A percentile compares a stretch with the other conserved stretches of the same genome.
phyloP scores from a whole-genome alignment of 2,888 invertebrate genomes.

The Steinernema hermaphroditum region DNA sequence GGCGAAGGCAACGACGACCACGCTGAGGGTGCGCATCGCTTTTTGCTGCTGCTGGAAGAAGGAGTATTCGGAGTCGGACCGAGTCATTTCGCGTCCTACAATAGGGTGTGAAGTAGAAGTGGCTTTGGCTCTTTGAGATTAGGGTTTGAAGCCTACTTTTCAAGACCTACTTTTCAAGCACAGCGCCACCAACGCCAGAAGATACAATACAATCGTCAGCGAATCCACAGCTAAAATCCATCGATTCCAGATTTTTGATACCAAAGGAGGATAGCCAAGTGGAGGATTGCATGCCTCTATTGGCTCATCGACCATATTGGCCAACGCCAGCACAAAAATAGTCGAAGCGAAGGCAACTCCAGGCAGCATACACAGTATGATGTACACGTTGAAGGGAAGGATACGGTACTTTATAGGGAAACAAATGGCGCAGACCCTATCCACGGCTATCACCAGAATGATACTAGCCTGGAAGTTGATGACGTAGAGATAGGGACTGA shows the following conservation, averaged over 20 bases:
- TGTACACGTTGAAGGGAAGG: not conserved
- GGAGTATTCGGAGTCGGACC: not conserved
- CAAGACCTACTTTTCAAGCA: not conserved
- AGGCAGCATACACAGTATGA: not conserved
- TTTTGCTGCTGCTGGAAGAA: not conserved
- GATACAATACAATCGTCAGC: not conserved
- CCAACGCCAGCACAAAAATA: not conserved
- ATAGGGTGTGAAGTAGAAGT: too few species aligned
- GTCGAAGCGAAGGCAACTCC: not conserved
- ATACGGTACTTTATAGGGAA: not conserved
- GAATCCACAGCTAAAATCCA: not conserved
- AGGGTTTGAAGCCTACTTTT: not conserved
- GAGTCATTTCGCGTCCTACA: not conserved
- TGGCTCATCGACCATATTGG: not conserved
- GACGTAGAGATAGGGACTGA: conserved; percentile 5
- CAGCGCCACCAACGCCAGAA: not conserved
- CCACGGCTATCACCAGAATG: not conserved
- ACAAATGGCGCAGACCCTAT: not conserved
- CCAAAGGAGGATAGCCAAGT: not conserved
- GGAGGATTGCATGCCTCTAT: conserved; percentile 13
- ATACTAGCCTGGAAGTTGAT: not conserved
- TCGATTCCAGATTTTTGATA: not conserved
- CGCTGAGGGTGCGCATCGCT: not conserved
- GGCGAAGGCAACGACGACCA: not conserved
- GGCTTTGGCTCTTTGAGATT: too few species aligned